These are phyloP conservation scores for Pycnomerus fuliginosus DNA, from an alignment of 2,888 invertebrate species.

Conservation along the genomic window DNA sequence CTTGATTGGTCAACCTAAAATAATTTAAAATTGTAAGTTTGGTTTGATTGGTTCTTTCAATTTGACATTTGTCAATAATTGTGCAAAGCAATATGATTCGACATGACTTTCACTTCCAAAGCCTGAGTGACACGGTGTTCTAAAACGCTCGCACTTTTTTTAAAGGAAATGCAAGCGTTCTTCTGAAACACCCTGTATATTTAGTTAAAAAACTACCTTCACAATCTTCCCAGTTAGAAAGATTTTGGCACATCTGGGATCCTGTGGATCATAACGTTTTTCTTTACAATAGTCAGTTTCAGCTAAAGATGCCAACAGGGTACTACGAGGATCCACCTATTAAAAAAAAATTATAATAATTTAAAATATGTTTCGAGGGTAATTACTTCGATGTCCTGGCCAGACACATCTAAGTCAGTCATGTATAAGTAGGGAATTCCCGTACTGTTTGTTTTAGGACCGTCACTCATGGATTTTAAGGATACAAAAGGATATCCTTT, in stretches of 20 bases:
- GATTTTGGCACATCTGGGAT: constrained; percentile 73
- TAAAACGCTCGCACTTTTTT: neutral
- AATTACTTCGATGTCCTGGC: constrained; percentile 65
- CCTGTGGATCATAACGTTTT: constrained; percentile 68
- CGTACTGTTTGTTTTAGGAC: constrained; percentile 64
- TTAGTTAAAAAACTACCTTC: constrained; percentile 52
- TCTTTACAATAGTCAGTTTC: constrained; percentile 66
- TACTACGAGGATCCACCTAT: constrained; percentile 64
- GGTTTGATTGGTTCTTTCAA: neutral
- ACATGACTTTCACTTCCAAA: too few species aligned
- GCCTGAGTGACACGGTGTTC: neutral
- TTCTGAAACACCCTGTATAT: neutral
- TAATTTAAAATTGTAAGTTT: neutral
- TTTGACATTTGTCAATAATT: too few species aligned
- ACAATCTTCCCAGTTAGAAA: constrained; percentile 68
- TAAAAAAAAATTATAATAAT: constrained; percentile 22
- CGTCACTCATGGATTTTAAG: constrained; percentile 71
- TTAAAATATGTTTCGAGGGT: constrained; percentile 1
- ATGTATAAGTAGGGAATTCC: constrained; percentile 75
- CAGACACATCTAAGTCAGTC: constrained; percentile 69
- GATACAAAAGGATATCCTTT: constrained; percentile 68
- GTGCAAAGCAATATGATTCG: too few species aligned
- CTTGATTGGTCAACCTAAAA: constrained; percentile 33
- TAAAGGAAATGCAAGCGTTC: neutral
- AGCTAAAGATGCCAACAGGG: constrained; percentile 68